Evolutionary conservation across 1,140 invertebrate species (phyloP), one percentile per base, ranked within the genome.

Genomic region (Drusus annulatus): DNA sequence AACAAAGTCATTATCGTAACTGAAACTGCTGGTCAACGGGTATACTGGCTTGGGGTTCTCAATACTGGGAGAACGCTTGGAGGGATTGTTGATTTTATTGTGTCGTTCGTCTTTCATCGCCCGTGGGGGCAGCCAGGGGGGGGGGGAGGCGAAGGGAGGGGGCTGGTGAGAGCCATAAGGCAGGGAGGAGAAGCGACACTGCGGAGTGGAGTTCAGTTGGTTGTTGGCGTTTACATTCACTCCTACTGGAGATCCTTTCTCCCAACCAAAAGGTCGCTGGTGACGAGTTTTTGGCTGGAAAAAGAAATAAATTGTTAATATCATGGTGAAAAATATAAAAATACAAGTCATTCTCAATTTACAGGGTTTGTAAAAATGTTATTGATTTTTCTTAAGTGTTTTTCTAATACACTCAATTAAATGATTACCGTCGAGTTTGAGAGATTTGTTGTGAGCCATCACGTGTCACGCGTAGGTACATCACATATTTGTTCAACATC

Each of bases 241-340:
- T 31, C 50, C 45, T 3, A 50, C 17, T 17, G 78, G 75, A 36
- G 63, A 63, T 2, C 87, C 87, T 84, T 93, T 93, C 83, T 94
- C 93, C 93, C 93, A 94, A 3, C 93, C 93, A 81, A 92, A 94
- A 8, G 93, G 93, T 81, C 93, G 89, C 85, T 93, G 93, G 84
- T 94, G 93, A 76, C 92, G 91, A 13, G 93, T 94, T 88, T 94
- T 94, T 16, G 94, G 93, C 93, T 94, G 87, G 79, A 89, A 88
- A 84, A 71, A 75, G n/a, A 79, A 82, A 83, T 54, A 68, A 45
- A 1, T 15, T 15, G 16, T 3, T 31, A 31, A 60, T 60, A 36
- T 36, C 3, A 36, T 7, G 8, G 7, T 7, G n/a, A n/a, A n/a
- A n/a, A n/a, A n/a, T n/a, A n/a, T n/a, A 36, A 36, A 36, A 36